phyloP scores from a whole-genome alignment of 2,797 vertebrate species.

The Babyrousa celebensis region DNA sequence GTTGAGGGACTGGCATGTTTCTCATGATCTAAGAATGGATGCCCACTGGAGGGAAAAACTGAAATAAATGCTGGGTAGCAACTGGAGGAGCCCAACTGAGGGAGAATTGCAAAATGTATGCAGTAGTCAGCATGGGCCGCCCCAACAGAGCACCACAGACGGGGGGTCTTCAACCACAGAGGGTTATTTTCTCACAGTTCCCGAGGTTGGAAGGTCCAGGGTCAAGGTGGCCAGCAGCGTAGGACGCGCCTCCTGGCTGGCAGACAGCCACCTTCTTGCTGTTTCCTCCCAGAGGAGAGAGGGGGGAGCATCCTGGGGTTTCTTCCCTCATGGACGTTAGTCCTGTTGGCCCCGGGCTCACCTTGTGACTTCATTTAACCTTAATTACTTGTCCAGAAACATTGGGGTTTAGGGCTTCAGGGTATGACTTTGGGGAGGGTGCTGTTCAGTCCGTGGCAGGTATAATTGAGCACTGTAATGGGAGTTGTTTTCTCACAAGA shows the following conservation, averaged over 20 bases:
- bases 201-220: background rate
- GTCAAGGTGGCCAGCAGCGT: background rate
- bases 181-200: background rate
- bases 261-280: background rate
- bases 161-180: background rate
- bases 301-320: background rate
- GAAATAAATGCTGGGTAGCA: background rate
- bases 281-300: background rate
- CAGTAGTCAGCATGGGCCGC: background rate
- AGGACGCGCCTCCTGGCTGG: background rate
- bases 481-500: conserved; percentile 3
- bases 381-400: background rate
- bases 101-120: conserved; percentile 27
- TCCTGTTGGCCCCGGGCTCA: background rate
- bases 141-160: background rate
- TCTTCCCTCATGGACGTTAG: background rate
- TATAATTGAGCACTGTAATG: background rate
- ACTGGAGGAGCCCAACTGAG: conserved; percentile 19
- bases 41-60: background rate
- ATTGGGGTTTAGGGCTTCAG: background rate
- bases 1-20: background rate
- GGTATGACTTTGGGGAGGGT: background rate
- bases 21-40: background rate
- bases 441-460: background rate
- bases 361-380: background rate